A percentile compares a stretch with the other conserved stretches of the same genome.
Evolutionary conservation across 2,113 vertebrate genomes (phyloP).

Genomic region (Epinephelus moara): DNA sequence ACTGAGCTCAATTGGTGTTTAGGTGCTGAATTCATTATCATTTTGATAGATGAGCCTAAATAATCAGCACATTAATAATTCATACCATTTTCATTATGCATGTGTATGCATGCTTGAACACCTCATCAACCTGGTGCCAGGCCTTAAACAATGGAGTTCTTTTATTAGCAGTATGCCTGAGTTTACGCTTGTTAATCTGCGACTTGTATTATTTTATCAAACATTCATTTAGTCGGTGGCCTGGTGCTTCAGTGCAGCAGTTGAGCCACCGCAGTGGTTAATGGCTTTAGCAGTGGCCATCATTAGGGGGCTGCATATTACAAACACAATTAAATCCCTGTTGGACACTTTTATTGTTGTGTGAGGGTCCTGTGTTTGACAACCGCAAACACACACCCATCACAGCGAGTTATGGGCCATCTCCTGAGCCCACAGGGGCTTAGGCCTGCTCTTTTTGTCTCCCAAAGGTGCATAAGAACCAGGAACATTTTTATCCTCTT

Average conservation of each 20-base stretch:
- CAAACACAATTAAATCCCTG: constrained; percentile 98
- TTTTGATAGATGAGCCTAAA: constrained; percentile 99
- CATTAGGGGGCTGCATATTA: constrained; percentile 95
- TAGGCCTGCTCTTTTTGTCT: constrained; percentile 58
- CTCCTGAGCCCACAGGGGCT: constrained; percentile 67
- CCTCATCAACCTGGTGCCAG: constrained; percentile 98
- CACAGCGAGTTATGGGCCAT: constrained; percentile 82
- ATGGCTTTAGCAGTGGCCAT: constrained; percentile 93
- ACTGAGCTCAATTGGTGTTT: constrained; percentile 96
- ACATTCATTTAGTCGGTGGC: constrained; percentile 94
- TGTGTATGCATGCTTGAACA: constrained; percentile 97
- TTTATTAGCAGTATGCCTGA: constrained; percentile 92
- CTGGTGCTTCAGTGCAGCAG: constrained; percentile 87
- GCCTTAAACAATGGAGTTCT: constrained; percentile 97
- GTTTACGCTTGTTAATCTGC: constrained; percentile 99
- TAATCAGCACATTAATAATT: constrained; percentile 99
- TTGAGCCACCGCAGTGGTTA: constrained; percentile 89
- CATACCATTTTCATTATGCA: constrained; percentile 99
- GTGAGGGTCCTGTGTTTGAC: constrained; percentile 89
- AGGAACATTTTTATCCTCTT: constrained; percentile 72
- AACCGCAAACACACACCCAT: constrained; percentile 88
- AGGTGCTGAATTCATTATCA: constrained; percentile 99
- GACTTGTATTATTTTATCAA: constrained; percentile 99
- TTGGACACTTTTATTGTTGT: constrained; percentile 92
- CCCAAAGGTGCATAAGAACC: constrained; percentile 69